Base-by-base conservation (phyloP, 2,888 invertebrate species). In the Drosophila bunnanda region DNA sequence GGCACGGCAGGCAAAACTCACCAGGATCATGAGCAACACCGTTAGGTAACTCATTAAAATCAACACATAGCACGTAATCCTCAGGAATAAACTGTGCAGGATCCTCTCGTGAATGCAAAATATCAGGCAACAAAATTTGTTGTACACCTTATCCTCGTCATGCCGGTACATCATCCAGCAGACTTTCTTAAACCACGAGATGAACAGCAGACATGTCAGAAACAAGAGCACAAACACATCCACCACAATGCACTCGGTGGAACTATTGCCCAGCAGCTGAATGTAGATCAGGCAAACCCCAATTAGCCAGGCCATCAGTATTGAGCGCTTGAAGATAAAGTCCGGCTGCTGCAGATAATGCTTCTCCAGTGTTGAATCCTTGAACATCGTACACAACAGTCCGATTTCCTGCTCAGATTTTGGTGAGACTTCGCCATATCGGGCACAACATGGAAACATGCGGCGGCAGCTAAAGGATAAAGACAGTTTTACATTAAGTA, bases 391-490 rank as follows among this genome's bases (percentile, higher is more conserved):
- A 20, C 50, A 50, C 2, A 32, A 2, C 9, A 5, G 1, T 0
- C 32, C 32, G 9, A 50, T 34, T 34, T 50, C 50, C 9, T 20
- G 32, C 4, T 13, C 30, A 9, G 93, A 91, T 96, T 95, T 94
- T 74, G 96, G 96, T 15, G 39, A 0, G 74, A 66, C 9, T 10
- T 17, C 32, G 9, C 32, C 50, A 20, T 9, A 2, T 15, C 20
- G 32, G 6, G 9, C 0, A 9, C 15, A 15, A 15, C 50, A 32
- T 15, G 32, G 15, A 50, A 32, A 50, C 7, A 15, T 15, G 2
- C 12, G 2, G 6, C 10, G n/a, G 15, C 15, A 20, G 2, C 50
- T 50, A 9, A n/a, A 2, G 5, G 28, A 2, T 9, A 10, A 25
- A 5, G 12, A 3, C 1, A 28, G 17, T 30, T 30, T 17, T 30